phyloP scores from a whole-genome alignment of 2,888 invertebrate species.

The Microctonus aethiopoides region DNA sequence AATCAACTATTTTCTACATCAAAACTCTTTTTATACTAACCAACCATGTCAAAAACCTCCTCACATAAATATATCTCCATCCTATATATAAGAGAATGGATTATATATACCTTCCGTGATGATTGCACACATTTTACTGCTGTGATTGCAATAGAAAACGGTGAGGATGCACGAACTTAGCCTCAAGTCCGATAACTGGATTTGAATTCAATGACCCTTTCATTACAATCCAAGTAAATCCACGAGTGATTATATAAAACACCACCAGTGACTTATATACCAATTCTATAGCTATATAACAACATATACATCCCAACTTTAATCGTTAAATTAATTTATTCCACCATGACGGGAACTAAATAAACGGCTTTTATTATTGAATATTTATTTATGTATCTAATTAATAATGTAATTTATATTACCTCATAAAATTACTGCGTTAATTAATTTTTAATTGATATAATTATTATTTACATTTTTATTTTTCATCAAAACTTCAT shows the following conservation, averaged over 20 bases:
- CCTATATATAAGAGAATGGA: neutral
- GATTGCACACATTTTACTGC: neutral
- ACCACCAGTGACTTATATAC: neutral
- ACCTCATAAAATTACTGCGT: neutral
- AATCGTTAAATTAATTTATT: neutral
- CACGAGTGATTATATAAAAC: neutral
- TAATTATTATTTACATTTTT: too few relatives aligned
- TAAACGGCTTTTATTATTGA: neutral
- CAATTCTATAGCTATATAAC: neutral
- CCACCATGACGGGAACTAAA: neutral
- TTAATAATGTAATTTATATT: neutral
- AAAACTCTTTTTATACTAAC: neutral
- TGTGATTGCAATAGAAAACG: neutral
- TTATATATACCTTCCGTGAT: neutral
- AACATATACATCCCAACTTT: neutral
- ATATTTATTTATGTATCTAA: too few relatives aligned
- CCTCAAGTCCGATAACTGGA: slow-evolving; percentile 1
- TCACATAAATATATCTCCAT: neutral
- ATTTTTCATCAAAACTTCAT: neutral
- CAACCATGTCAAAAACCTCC: neutral
- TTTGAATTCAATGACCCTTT: neutral
- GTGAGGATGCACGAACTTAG: neutral
- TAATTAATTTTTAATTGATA: neutral
- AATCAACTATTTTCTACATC: neutral
- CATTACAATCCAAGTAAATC: neutral